Percentiles rank a stretch among this genome's conserved stretches.
Conservation (phyloP, 2,797 vertebrate genomes). For the Helicolenus hilgendorfi region DNA sequence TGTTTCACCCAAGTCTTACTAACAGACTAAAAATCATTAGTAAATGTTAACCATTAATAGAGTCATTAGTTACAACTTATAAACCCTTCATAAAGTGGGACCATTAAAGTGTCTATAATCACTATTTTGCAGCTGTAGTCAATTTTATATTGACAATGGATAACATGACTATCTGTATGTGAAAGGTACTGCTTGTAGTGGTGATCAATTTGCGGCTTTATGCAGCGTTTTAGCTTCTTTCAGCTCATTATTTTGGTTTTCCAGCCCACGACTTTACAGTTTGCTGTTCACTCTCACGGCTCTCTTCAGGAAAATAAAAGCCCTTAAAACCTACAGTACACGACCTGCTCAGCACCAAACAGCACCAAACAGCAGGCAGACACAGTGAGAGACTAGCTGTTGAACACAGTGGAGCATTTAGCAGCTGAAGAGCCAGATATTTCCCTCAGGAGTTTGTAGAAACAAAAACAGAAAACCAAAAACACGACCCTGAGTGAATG, state of each 20-base stretch:
- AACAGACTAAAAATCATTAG: neutral
- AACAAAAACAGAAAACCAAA: neutral
- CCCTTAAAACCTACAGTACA: neutral
- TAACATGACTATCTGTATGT: neutral
- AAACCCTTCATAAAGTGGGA: neutral
- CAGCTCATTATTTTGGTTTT: neutral
- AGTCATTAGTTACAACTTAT: neutral
- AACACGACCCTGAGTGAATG: neutral
- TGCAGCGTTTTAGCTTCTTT: neutral
- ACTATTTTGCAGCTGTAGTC: neutral
- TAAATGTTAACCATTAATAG: neutral
- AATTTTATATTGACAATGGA: neutral
- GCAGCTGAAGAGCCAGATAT: neutral
- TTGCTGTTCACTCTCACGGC: neutral
- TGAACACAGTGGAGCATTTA: neutral
- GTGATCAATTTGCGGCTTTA: neutral
- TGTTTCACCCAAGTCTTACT: neutral
- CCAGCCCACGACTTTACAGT: neutral
- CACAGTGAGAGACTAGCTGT: neutral
- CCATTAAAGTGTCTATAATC: neutral
- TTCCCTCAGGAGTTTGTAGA: neutral
- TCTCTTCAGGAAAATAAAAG: neutral
- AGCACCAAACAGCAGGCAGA: neutral
- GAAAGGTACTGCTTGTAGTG: neutral
- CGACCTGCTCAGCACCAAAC: neutral